Evolutionary conservation across 92 coral and sea anemone genomes (phyloP), one percentile per base, ranked within the genome.

Genomic region (Blastomussa wellsi): DNA sequence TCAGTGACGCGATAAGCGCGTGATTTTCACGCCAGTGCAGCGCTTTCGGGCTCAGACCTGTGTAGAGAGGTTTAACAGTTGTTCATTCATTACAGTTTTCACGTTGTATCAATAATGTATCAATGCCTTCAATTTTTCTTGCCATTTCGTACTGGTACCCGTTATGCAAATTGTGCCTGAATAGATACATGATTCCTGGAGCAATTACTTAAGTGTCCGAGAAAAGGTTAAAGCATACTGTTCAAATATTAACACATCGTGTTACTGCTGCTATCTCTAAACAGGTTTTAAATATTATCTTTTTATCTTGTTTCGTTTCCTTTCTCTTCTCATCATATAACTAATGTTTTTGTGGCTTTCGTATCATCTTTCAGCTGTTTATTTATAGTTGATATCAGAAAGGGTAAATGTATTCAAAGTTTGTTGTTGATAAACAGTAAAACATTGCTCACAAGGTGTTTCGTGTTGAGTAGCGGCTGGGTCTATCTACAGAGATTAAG

Each of bases 31-130:
- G 38, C 51, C 73, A 37, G 24, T 26, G n/a, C 7, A 17, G 32
- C 26, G 72, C 69, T 62, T 67, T 35, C 42, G 75, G 55, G 51
- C 68, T 37, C 49, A 51, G 41, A 70, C 57, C 76, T 48, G 22
- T 33, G 22, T 14, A 16, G 31, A 15, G 67, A 5, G 24, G 20
- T 37, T 53, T 4, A 51, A 16, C 14, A 71, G 38, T 74, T 77
- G 47, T 31, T 71, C 24, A 32, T 49, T 52, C 51, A 80, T 67
- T 31, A 13, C 4, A 17, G 24, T 49, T 22, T 71, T 74, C 87
- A 83, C 87, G 87, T 83, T 83, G 19, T 83, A 33, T 83, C 28
- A 83, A 83, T 83, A 38, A 74, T 83, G 39, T 48, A 83, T 83
- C 36, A 29, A 14, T 16, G 38, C 26, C 36, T 69, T 82, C n/a